Conservation (phyloP, 1,140 invertebrate species). For the Acromyrmex heyeri region DNA sequence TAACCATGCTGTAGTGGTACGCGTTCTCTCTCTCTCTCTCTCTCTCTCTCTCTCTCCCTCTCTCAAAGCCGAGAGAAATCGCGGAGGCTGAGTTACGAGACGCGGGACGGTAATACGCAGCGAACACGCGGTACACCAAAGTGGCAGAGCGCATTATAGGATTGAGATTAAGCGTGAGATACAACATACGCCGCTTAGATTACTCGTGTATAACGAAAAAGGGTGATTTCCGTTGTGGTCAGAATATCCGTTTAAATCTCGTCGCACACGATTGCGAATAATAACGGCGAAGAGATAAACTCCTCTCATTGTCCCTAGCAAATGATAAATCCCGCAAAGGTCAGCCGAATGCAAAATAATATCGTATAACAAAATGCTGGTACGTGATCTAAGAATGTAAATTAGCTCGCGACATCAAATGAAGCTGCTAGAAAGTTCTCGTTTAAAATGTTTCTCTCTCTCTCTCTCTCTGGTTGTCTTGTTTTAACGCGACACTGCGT, state of each 20-base stretch:
- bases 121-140: constrained; percentile 51
- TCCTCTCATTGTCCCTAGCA: not conserved
- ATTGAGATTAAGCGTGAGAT: constrained; percentile 65
- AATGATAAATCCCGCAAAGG: constrained; percentile 1
- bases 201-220: constrained; percentile 45
- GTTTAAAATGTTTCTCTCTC: constrained; percentile 12
- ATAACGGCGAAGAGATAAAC: not conserved
- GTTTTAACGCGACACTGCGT: not conserved
- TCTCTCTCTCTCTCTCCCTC: constrained; percentile 61
- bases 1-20: constrained; percentile 57
- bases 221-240: constrained; percentile 8
- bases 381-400: constrained; percentile 15
- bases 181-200: constrained; percentile 33
- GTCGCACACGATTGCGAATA: constrained; percentile 14
- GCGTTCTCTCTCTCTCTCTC: constrained; percentile 65
- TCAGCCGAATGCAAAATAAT: not conserved
- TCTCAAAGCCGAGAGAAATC: constrained; percentile 63
- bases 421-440: not conserved
- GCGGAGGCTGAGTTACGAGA: constrained; percentile 59
- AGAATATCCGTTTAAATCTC: constrained; percentile 31
- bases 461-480: not conserved
- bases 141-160: constrained; percentile 58
- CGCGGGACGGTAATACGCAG: constrained; percentile 64
- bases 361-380: not conserved
- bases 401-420: constrained; percentile 19